phyloP scores from a whole-genome alignment of 1,140 invertebrate species.

The Leptopilina clavipes region DNA sequence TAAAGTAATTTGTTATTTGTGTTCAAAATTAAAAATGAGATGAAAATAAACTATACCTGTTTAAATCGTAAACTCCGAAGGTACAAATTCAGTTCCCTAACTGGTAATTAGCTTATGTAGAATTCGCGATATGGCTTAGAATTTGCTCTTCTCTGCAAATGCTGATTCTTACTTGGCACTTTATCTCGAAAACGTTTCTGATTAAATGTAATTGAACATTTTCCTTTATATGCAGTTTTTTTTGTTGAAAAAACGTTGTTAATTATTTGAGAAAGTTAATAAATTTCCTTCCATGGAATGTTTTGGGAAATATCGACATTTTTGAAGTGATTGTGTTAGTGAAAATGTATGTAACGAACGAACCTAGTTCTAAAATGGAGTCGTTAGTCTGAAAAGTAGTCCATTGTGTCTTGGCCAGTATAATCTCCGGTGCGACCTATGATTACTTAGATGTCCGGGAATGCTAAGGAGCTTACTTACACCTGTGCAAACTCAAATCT shows the following conservation, averaged over 20 bases:
- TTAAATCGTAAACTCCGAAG: background rate
- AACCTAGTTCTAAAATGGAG: slow-evolving; percentile 35
- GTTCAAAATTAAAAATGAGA: too few species aligned
- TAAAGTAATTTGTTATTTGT: too few species aligned
- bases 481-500: background rate
- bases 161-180: background rate
- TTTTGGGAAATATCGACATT: background rate
- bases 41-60: background rate
- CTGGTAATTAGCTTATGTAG: slow-evolving; percentile 2
- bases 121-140: slow-evolving; percentile 25
- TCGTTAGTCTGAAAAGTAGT: slow-evolving; percentile 41
- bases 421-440: slow-evolving; percentile 35
- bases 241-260: background rate
- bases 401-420: slow-evolving; percentile 42
- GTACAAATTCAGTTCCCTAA: background rate
- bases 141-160: background rate
- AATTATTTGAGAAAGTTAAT: background rate
- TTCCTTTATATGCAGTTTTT: background rate
- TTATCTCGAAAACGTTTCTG: background rate
- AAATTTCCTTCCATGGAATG: too few species aligned
- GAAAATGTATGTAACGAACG: background rate
- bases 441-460: slow-evolving; percentile 17
- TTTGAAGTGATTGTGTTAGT: too few species aligned
- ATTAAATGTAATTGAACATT: background rate
- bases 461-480: slow-evolving; percentile 14